A percentile compares a stretch with the other conserved stretches of the same genome.
Evolutionary conservation across 92 coral and sea anemone species (phyloP).

Genomic region (Siderastrea siderea): DNA sequence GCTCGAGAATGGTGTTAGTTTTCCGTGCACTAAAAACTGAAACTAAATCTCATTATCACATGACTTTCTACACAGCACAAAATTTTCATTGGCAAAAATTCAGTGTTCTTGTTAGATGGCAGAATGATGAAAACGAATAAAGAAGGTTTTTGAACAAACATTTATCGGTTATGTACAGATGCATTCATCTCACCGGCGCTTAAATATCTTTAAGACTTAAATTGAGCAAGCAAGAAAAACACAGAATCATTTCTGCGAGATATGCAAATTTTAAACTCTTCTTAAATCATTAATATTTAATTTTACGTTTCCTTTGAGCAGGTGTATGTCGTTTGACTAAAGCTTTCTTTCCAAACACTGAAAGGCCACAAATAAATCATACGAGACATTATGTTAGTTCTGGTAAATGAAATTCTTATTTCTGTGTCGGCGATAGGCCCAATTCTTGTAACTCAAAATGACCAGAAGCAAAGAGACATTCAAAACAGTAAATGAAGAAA

Average conservation of each 20-base stretch:
- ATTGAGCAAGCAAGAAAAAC: not conserved
- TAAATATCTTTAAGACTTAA: not conserved
- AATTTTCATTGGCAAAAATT: too few species aligned
- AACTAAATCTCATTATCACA: too few species aligned
- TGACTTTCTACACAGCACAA: too few species aligned
- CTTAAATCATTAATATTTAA: slow-evolving; percentile 22
- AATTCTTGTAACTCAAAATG: not conserved
- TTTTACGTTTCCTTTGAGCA: slow-evolving; percentile 2
- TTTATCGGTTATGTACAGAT: not conserved
- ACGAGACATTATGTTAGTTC: not conserved
- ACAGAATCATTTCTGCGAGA: not conserved
- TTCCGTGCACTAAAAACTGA: too few species aligned
- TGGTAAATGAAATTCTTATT: not conserved
- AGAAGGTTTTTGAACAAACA: too few species aligned
- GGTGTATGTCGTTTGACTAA: not conserved
- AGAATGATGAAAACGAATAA: too few species aligned
- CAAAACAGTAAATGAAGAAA: not conserved
- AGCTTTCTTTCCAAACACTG: not conserved
- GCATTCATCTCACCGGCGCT: not conserved
- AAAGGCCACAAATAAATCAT: not conserved
- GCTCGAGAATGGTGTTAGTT: too few species aligned
- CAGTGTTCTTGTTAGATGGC: too few species aligned
- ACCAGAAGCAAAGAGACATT: not conserved
- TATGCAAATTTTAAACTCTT: slow-evolving; percentile 30
- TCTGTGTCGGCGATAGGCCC: not conserved